phyloP scores from a whole-genome alignment of 2,888 invertebrate genomes.

The Parnassius glacialis region DNA sequence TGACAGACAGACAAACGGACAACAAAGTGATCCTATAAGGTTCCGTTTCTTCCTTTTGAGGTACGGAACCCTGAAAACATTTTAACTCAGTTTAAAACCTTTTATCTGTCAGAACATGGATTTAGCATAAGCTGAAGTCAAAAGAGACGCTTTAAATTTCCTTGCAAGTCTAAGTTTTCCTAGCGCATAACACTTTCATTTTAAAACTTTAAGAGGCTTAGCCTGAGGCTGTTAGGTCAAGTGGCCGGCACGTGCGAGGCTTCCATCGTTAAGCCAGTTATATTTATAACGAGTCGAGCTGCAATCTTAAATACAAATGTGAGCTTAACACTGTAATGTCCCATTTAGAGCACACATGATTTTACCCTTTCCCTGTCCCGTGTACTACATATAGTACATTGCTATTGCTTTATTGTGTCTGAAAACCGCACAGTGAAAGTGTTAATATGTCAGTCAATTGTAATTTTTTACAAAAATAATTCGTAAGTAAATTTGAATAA shows the following conservation, averaged over 20 bases:
- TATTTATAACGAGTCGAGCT: conserved; percentile 46
- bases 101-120: conserved; percentile 27
- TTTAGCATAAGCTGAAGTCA: conserved; percentile 27
- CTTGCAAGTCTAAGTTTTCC: conserved; percentile 28
- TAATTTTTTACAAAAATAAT: no score
- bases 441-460: background rate
- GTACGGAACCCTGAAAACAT: no score
- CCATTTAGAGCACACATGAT: conserved; percentile 6
- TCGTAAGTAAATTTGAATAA: no score
- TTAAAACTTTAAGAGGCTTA: conserved; percentile 59
- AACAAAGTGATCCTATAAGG: no score
- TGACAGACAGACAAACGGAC: no score
- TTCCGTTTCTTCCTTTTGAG: no score
- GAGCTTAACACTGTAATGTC: conserved; percentile 6
- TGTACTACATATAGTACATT: no score
- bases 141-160: conserved; percentile 23
- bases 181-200: conserved; percentile 40
- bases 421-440: no score
- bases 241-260: conserved; percentile 53
- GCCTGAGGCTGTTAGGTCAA: conserved; percentile 61
- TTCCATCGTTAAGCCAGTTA: conserved; percentile 62
- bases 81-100: conserved; percentile 4
- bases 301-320: conserved; percentile 23
- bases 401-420: no score
- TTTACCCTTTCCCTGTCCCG: background rate